Conservation (phyloP, 2,888 invertebrate genomes). For the Drosophila pseudotakahashii region DNA sequence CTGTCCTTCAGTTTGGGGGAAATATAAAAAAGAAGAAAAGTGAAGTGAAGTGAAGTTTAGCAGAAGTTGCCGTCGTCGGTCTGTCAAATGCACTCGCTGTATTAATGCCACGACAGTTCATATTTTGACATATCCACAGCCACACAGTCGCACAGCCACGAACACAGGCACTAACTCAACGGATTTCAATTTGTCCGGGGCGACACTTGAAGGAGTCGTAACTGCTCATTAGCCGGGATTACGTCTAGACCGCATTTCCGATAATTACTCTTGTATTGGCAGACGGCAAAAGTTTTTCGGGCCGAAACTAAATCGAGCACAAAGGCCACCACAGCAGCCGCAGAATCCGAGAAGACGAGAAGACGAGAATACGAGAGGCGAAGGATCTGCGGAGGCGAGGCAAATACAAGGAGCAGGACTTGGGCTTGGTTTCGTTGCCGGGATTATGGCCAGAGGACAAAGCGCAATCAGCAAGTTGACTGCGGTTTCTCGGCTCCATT, state of each 20-base stretch:
- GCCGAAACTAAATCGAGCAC: constrained; percentile 65
- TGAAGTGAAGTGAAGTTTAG: constrained; percentile 26
- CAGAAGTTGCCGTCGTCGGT: constrained; percentile 47
- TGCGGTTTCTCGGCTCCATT: constrained; percentile 53
- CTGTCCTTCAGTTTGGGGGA: constrained; percentile 42
- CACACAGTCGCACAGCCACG: neutral
- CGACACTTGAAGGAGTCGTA: constrained; percentile 48
- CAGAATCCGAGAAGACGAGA: constrained; percentile 14
- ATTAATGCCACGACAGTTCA: constrained; percentile 50
- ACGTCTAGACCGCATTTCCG: constrained; percentile 78
- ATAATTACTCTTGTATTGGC: constrained; percentile 77
- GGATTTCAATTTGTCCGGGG: constrained; percentile 31
- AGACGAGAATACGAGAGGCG: neutral
- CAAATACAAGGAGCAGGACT: constrained; percentile 19
- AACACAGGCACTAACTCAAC: constrained; percentile 7
- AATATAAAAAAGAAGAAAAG: neutral
- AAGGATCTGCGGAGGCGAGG: neutral
- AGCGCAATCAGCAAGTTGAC: constrained; percentile 67
- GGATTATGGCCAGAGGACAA: constrained; percentile 48
- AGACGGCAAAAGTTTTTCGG: constrained; percentile 60
- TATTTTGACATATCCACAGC: constrained; percentile 55
- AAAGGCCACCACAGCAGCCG: constrained; percentile 55
- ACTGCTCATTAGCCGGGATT: constrained; percentile 74
- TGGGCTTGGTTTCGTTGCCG: constrained; percentile 9
- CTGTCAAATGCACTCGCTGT: constrained; percentile 45